Evolutionary conservation across 2,888 invertebrate genomes (phyloP), one percentile per base, ranked within the genome.

Genomic region (Eurytoma adleriae): DNA sequence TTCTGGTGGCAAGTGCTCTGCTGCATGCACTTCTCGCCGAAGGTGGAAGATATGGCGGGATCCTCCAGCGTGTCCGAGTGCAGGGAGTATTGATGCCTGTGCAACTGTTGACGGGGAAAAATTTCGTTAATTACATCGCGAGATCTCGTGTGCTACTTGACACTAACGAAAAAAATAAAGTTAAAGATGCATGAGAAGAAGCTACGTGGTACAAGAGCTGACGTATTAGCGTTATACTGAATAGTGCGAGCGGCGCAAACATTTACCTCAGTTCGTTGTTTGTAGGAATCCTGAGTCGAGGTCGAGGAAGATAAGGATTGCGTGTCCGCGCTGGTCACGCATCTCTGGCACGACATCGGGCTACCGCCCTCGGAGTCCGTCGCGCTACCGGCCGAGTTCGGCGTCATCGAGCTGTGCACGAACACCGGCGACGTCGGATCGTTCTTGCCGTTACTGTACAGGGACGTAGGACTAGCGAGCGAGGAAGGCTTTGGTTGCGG

Each of bases 11-110:
- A 78, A 20, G 62, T 69, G 20, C n/a, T 92, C 56, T 80, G 83
- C 50, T 84, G 84, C 67, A 76, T 83, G 77, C 91, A 91, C 83
- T 94, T 92, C 56, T 94, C 95, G 1, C 92, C 92, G 83, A 92
- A 94, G 5, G 94, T 95, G 16, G 94, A 94, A 14, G 95, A 95
- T 2, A 95, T 95, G 10, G 95, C 94, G 14, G 95, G 94, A 88
- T 91, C 91, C 24, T 91, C 91, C n/a, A 88, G 87, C 72, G 88
- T 88, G 83, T 90, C 90, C 61, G 87, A 83, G 50, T 88, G 89
- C 73, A 87, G 81, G 74, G 88, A 82, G 70, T 87, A 88, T 81
- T 89, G 89, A 73, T 79, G 82, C 71, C 78, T 80, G 54, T 80
- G 80, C 52, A 80, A 12, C 82, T 82, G 69, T 20, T 24, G 54